Conservation (phyloP, 2,888 invertebrate genomes). For the Apodemia hepburni region DNA sequence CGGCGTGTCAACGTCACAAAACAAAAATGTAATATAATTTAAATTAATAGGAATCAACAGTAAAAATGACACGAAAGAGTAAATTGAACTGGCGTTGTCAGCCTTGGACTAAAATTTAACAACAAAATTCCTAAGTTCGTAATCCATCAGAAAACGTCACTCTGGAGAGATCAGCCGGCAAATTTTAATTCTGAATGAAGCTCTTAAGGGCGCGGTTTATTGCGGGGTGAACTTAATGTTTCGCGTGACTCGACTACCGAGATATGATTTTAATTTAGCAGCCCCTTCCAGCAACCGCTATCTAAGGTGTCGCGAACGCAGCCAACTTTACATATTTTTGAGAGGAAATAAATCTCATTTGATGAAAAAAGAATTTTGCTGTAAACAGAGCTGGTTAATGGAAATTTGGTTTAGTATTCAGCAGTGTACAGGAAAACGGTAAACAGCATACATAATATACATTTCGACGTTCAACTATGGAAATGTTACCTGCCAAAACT, state of each 20-base stretch:
- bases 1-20: conserved; percentile 27
- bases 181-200: conserved; percentile 76
- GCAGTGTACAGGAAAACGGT: conserved; percentile 34
- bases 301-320: conserved; percentile 50
- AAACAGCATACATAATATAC: conserved; percentile 28
- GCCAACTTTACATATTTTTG: conserved; percentile 73
- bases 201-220: conserved; percentile 73
- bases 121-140: conserved; percentile 51
- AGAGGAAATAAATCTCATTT: conserved; percentile 69
- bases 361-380: conserved; percentile 66
- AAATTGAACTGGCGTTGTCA: conserved; percentile 31
- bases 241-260: conserved; percentile 76
- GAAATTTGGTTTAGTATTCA: conserved; percentile 67
- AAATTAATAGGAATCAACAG: conserved; percentile 25
- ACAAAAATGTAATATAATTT: conserved; percentile 28
- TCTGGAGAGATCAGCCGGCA: conserved; percentile 64
- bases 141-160: conserved; percentile 70
- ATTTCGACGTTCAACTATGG: not conserved
- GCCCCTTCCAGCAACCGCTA: conserved; percentile 48
- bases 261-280: conserved; percentile 75
- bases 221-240: conserved; percentile 72
- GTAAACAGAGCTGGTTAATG: conserved; percentile 68
- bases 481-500: too few relatives aligned
- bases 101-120: conserved; percentile 35
- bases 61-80: conserved; percentile 35